Conservation (phyloP, 2,797 vertebrate species). For the Sternarchorhynchus goeldii region DNA sequence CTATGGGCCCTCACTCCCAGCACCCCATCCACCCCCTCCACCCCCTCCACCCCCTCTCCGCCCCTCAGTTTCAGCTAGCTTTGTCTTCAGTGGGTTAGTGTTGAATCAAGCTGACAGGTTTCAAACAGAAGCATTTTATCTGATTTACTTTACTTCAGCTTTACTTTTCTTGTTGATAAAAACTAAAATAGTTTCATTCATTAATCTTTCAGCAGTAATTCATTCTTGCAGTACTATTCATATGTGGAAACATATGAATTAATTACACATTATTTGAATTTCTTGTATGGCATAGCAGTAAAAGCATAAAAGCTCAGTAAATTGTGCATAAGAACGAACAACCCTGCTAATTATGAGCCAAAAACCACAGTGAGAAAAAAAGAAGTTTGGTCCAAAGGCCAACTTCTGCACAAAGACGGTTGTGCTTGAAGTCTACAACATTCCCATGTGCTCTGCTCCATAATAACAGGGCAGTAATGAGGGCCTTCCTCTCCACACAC, state of each 20-base stretch:
- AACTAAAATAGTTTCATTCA: not conserved
- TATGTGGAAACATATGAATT: too few relatives aligned
- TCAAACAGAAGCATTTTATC: not conserved
- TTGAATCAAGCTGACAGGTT: not conserved
- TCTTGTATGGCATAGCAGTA: too few relatives aligned
- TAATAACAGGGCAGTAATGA: slow-evolving; percentile 53
- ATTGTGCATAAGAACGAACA: not conserved
- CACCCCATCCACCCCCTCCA: slow-evolving; percentile 1
- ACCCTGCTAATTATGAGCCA: slow-evolving; percentile 29
- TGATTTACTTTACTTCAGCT: not conserved
- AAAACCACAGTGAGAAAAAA: slow-evolving; percentile 32
- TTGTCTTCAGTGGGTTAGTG: not conserved
- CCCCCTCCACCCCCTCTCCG: not conserved
- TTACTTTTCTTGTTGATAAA: too few relatives aligned
- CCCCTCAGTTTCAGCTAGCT: not conserved
- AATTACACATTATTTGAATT: too few relatives aligned
- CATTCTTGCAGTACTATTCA: not conserved
- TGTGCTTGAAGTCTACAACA: slow-evolving; percentile 29
- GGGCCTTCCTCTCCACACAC: slow-evolving; percentile 43
- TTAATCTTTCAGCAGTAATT: not conserved
- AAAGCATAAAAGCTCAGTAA: too few relatives aligned
- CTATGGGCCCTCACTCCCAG: slow-evolving; percentile 13
- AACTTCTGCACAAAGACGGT: slow-evolving; percentile 40
- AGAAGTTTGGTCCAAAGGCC: slow-evolving; percentile 37
- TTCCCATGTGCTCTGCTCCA: slow-evolving; percentile 36